Evolutionary conservation across 2,797 vertebrate species (phyloP).

Genomic region (Chaetodon trifasciatus): DNA sequence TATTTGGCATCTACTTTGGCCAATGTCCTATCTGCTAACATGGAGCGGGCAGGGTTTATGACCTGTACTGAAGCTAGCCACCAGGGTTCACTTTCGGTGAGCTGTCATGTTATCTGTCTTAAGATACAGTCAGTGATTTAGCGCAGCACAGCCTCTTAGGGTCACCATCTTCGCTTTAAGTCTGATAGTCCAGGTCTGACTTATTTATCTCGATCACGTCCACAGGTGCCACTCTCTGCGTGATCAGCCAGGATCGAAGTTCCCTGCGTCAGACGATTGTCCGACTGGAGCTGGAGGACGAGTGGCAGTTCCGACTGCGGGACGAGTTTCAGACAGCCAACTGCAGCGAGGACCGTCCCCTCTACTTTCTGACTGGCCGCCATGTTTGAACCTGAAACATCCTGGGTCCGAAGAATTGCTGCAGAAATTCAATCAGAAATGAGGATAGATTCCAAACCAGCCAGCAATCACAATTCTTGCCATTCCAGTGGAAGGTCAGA

Average conservation of each 20-base stretch:
- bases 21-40: too few relatives aligned
- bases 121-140: too few relatives aligned
- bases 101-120: too few relatives aligned
- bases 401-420: slow-evolving; percentile 6
- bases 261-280: slow-evolving; percentile 97
- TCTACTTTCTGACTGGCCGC: slow-evolving; percentile 97
- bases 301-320: slow-evolving; percentile 98
- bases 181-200: background rate
- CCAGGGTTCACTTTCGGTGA: too few relatives aligned
- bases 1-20: too few relatives aligned
- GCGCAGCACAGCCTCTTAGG: too few relatives aligned
- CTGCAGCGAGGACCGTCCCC: slow-evolving; percentile 94
- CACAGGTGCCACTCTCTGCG: slow-evolving; percentile 96
- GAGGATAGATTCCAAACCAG: slow-evolving; percentile 34
- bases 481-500: slow-evolving; percentile 39
- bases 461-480: slow-evolving; percentile 44
- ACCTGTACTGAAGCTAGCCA: too few relatives aligned
- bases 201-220: background rate
- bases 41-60: too few relatives aligned
- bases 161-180: too few relatives aligned
- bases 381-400: slow-evolving; percentile 85
- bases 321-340: slow-evolving; percentile 99
- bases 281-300: slow-evolving; percentile 95
- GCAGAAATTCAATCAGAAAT: slow-evolving; percentile 42
- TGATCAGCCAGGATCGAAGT: slow-evolving; percentile 97